Evolutionary conservation across 2,113 vertebrate genomes (phyloP).

Genomic region (Zosterops lateralis): DNA sequence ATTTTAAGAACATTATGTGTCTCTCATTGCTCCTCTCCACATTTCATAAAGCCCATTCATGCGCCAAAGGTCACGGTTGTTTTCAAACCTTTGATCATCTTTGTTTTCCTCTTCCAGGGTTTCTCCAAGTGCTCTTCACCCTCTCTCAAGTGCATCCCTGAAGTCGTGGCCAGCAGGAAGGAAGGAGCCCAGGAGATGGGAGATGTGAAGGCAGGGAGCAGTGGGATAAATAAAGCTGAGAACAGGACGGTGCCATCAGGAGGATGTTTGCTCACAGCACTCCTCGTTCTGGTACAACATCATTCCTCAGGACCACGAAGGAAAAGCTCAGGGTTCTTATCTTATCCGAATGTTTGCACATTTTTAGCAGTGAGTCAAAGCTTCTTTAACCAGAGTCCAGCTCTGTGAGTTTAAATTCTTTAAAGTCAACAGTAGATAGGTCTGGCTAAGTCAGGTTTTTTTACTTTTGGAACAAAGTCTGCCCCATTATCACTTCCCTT

Average conservation of each 20-base stretch:
- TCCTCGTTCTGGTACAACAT: not conserved
- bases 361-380: not conserved
- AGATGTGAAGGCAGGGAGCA: not conserved
- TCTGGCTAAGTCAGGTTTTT: not conserved
- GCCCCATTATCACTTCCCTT: not conserved
- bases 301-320: not conserved
- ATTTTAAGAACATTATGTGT: not conserved
- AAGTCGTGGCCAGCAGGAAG: not conserved
- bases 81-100: slow-evolving; percentile 18
- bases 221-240: not conserved
- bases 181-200: not conserved
- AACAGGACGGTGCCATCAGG: not conserved
- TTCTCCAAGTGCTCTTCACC: slow-evolving; percentile 7
- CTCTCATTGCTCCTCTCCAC: not conserved
- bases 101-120: not conserved
- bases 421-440: not conserved
- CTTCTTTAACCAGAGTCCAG: not conserved
- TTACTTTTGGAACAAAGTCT: not conserved
- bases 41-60: not conserved
- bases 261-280: slow-evolving; percentile 5
- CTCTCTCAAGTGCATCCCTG: not conserved
- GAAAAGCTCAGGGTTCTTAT: not conserved
- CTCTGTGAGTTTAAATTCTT: not conserved
- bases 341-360: slow-evolving; percentile 41
- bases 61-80: not conserved